Evolutionary conservation across 2,888 invertebrate species (phyloP), one percentile per base, ranked within the genome.

Genomic region (Drosophila bunnanda): DNA sequence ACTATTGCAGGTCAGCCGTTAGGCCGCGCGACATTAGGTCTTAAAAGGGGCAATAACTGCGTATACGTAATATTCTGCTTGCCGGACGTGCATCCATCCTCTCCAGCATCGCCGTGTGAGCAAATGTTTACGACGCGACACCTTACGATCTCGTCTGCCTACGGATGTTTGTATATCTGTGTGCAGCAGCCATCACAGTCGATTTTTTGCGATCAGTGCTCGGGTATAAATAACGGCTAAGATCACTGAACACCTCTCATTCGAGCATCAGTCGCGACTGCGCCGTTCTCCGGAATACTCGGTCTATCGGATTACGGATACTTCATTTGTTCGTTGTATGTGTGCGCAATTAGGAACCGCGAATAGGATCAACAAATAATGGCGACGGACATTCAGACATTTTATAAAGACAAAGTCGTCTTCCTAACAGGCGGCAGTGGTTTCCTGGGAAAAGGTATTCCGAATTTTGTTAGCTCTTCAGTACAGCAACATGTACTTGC

Each of bases 341-440:
- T 34, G 39, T 56, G 13, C n/a, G 17, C 32, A 22, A 30, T 12
- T 28, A 22, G 46, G 28, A 12, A 7, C 25, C 25, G 15, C 44
- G 15, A 20, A 20, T 0, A 25, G 15, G 44, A 32, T 10, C 32
- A 32, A 32, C 30, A 30, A 6, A 52, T 32, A 66, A 86, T 80
- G 80, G 64, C 59, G 34, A 77, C 92, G 34, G 81, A 88, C 64
- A 78, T 95, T 9, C 94, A 94, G 78, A 90, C 92, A 78, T 95
- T 95, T 90, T 95, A 94, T 74, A 90, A 93, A 69, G 93, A 94
- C 17, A 94, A 94, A 81, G 94, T 93, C 83, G 79, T 95, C 0
- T 92, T 95, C 9, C 93, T 95, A 30, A 94, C 95, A 34, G 95
- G 95, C 57, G 94, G 93, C 32, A 94, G 94, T 75, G 95, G 94